Base-by-base conservation (phyloP, 1,140 invertebrate species). In the Bombus affinis region DNA sequence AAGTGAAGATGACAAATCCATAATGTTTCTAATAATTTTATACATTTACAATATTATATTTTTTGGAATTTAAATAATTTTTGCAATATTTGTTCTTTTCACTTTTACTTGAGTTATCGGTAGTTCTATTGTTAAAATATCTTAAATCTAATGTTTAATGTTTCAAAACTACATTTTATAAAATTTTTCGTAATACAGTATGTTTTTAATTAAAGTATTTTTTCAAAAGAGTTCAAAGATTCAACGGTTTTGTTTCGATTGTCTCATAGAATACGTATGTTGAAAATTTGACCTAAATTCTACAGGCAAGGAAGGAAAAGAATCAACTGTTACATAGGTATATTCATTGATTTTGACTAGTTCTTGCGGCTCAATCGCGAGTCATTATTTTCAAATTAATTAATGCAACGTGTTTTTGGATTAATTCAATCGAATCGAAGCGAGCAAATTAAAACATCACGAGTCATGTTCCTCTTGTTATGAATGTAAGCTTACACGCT, bases 221-320 rank as follows among this genome's bases (percentile, higher is more conserved):
- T 22, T 53, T 53, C 47, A 22, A 53, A 53, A 22, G 6, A 53
- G 47, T 53, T 53, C 18, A 47, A 59, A 22, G 3, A 37, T 44
- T 39, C 13, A 0, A 6, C 4, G 1, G 10, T 37, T 81, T 65
- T 73, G 35, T 81, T 73, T 65, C 44, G 39, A 37, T 44, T 73
- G 28, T 18, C 25, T 32, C 12, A 57, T 73, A 57, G 22, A 37
- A 62, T 35, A 53, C 28, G 15, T 37, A 68, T 47, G n/a, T 28
- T 68, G 32, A 53, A 53, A 53, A 53, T 47, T 83, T 53, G 72
- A 83, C 59, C 59, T 76, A 37, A 72, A 73, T 81, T 73, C 70
- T 39, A 2, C 1, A 13, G 1, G 15, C 12, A n/a, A 13, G 44
- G 2, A 75, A 75, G 32, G 25, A 82, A 35, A 25, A 22, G 32